Evolutionary conservation across 2,113 vertebrate species (phyloP).

Genomic region (Cyphomyrus discorhynchus): DNA sequence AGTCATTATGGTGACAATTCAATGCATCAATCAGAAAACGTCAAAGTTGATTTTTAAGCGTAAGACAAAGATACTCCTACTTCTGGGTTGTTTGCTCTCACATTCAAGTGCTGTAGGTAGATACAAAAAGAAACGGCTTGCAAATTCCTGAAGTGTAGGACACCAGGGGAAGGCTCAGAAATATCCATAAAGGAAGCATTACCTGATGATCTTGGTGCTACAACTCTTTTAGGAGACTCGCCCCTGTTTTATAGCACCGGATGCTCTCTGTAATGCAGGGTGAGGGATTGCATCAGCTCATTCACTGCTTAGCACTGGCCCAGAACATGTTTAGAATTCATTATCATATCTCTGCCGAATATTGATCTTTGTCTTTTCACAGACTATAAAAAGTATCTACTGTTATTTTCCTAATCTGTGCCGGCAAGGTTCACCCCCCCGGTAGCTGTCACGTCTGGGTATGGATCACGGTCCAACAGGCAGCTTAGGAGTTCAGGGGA

Average conservation of each 20-base stretch:
- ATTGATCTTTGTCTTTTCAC: neutral
- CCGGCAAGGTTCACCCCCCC: neutral
- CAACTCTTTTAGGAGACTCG: neutral
- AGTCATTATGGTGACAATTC: neutral
- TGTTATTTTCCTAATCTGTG: neutral
- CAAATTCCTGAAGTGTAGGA: neutral
- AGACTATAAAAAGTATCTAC: neutral
- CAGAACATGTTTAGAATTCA: neutral
- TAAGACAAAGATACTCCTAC: neutral
- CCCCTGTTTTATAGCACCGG: neutral
- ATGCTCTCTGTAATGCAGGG: neutral
- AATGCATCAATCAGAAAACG: neutral
- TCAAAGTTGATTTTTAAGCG: neutral
- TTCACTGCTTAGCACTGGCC: neutral
- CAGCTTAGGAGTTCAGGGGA: neutral
- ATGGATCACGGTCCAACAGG: neutral
- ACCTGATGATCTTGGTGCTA: neutral
- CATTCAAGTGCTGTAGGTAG: neutral
- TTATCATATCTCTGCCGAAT: neutral
- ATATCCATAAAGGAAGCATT: neutral
- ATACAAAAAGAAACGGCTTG: neutral
- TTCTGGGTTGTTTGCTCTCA: neutral
- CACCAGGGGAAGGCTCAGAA: neutral
- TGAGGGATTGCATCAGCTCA: neutral
- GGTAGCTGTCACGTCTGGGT: neutral